Evolutionary conservation across 2,797 vertebrate genomes (phyloP).

Genomic region (Oryzias sinensis): DNA sequence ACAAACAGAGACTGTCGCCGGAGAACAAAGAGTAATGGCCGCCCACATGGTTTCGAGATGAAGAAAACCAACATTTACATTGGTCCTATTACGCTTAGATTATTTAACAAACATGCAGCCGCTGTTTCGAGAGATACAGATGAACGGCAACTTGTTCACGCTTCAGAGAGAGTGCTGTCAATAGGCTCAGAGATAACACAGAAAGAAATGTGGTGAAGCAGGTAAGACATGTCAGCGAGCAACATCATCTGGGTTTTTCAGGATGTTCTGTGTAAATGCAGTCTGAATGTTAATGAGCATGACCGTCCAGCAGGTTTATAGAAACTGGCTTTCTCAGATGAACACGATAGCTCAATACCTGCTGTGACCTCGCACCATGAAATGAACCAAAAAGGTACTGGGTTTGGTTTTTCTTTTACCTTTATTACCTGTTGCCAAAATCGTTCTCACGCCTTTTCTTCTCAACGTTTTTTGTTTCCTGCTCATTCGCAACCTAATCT

Average conservation of each 20-base stretch:
- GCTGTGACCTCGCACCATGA: conserved; percentile 21
- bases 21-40: conserved; percentile 16
- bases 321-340: conserved; percentile 17
- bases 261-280: conserved; percentile 36
- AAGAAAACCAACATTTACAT: conserved; percentile 13
- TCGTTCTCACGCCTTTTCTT: conserved; percentile 23
- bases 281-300: conserved; percentile 44
- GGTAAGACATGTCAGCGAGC: conserved; percentile 60
- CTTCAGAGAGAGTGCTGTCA: conserved; percentile 17
- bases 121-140: conserved; percentile 24
- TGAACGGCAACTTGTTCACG: conserved; percentile 11
- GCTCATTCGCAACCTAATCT: neutral
- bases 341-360: conserved; percentile 21
- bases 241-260: conserved; percentile 42
- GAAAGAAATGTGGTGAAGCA: conserved; percentile 67
- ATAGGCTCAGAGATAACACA: conserved; percentile 38
- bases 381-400: conserved; percentile 15
- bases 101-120: conserved; percentile 7
- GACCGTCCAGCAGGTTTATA: conserved; percentile 48
- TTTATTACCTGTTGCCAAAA: conserved; percentile 13
- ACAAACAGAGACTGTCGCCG: conserved; percentile 22
- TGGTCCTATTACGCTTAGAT: conserved; percentile 3
- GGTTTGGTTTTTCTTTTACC: conserved; percentile 10
- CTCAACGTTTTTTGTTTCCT: conserved; percentile 2
- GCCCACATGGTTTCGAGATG: conserved; percentile 10